Evolutionary conservation across 1,140 invertebrate species (phyloP).

Genomic region (Drosophila nebulosa): DNA sequence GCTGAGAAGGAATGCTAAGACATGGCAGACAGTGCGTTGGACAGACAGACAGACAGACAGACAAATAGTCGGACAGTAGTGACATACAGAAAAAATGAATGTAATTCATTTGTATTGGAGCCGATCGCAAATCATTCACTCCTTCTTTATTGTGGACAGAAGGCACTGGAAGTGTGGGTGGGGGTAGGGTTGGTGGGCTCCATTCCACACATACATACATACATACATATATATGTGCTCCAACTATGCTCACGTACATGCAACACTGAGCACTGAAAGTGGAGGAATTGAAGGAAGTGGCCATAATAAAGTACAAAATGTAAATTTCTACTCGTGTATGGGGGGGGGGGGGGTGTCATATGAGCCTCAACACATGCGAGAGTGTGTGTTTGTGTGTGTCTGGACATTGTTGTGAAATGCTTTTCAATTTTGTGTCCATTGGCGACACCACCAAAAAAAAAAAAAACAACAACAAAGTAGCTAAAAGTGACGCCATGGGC

Average conservation of each 20-base stretch:
- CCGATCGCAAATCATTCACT: slow-evolving; percentile 27
- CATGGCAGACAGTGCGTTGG: too few species aligned
- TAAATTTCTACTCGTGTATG: slow-evolving; percentile 54
- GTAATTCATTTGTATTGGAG: slow-evolving; percentile 9
- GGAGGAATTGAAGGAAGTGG: slow-evolving; percentile 52
- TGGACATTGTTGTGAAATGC: slow-evolving; percentile 77
- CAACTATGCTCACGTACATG: slow-evolving; percentile 27
- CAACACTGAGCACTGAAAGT: slow-evolving; percentile 50
- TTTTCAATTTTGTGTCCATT: slow-evolving; percentile 71
- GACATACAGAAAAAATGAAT: slow-evolving; percentile 2
- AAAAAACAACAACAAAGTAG: slow-evolving; percentile 44
- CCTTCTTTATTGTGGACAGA: background rate
- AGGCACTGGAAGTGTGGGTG: background rate
- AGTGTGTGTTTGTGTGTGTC: slow-evolving; percentile 1
- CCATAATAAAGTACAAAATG: slow-evolving; percentile 66
- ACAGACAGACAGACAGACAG: background rate
- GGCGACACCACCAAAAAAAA: slow-evolving; percentile 68
- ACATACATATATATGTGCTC: background rate
- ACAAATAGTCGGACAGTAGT: background rate
- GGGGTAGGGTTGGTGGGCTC: background rate
- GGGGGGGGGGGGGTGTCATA: slow-evolving; percentile 19
- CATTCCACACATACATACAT: background rate
- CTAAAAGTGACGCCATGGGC: slow-evolving; percentile 23
- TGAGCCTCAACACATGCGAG: slow-evolving; percentile 9
- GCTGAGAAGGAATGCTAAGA: slow-evolving; percentile 27